Conservation (phyloP, 2,797 vertebrate genomes). For the Acridotheres tristis region DNA sequence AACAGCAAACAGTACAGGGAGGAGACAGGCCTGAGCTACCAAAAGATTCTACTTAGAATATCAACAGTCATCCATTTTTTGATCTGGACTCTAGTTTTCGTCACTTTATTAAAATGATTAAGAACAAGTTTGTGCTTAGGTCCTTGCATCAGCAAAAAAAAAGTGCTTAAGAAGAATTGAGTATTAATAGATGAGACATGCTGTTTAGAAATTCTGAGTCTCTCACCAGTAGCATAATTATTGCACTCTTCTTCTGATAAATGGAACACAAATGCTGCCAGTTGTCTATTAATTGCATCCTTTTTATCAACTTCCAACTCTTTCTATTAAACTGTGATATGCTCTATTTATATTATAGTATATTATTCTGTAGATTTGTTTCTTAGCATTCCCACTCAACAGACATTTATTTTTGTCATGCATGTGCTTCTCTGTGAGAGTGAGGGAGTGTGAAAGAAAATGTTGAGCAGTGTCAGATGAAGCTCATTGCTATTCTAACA, state of each 20-base stretch:
- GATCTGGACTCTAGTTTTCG: not conserved
- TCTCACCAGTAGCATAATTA: not conserved
- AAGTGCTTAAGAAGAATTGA: not conserved
- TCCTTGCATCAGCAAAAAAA: not conserved
- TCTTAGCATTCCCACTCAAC: not conserved
- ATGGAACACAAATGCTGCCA: not conserved
- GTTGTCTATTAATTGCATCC: not conserved
- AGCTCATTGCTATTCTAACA: constrained; percentile 63
- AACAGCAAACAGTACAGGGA: not conserved
- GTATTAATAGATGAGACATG: not conserved
- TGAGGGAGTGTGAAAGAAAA: not conserved
- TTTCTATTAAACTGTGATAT: not conserved
- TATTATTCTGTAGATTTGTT: not conserved
- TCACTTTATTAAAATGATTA: not conserved
- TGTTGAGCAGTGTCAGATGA: not conserved
- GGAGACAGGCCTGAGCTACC: not conserved
- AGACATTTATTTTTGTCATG: constrained; percentile 26
- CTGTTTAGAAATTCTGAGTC: not conserved
- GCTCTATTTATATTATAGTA: not conserved
- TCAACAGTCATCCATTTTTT: not conserved
- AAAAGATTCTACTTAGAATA: not conserved
- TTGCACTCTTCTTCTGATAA: not conserved
- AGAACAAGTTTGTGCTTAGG: not conserved
- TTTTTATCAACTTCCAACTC: not conserved
- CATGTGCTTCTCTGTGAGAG: not conserved